phyloP scores from a whole-genome alignment of 2,113 vertebrate species.

The Lophius piscatorius region DNA sequence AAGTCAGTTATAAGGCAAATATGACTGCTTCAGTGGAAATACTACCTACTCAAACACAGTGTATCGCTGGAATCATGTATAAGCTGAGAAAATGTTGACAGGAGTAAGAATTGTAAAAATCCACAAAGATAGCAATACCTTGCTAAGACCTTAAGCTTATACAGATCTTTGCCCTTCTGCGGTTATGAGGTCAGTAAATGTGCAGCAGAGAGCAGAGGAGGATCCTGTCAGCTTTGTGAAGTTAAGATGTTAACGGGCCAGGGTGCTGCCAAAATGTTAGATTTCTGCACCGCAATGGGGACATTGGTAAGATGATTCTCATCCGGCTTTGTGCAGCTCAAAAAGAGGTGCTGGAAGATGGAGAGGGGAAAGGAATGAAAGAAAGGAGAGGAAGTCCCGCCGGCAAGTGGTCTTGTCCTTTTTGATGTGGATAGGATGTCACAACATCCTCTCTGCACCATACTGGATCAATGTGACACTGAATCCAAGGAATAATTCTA shows the following conservation, averaged over 20 bases:
- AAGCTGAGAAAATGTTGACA: slow-evolving; percentile 53
- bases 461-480: slow-evolving; percentile 16
- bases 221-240: slow-evolving; percentile 50
- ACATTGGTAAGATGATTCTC: slow-evolving; percentile 76
- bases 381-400: slow-evolving; percentile 62
- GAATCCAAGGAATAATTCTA: background rate
- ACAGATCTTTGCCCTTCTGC: too few species aligned
- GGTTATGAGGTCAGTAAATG: too few species aligned
- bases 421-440: slow-evolving; percentile 46
- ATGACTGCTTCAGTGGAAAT: slow-evolving; percentile 48
- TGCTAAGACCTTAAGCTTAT: too few species aligned
- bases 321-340: slow-evolving; percentile 69
- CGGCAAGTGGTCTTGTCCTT: slow-evolving; percentile 33
- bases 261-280: slow-evolving; percentile 63
- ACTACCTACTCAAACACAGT: slow-evolving; percentile 63
- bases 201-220: too few species aligned
- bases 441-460: slow-evolving; percentile 24
- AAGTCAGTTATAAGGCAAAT: slow-evolving; percentile 51
- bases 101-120: slow-evolving; percentile 47
- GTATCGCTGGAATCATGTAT: slow-evolving; percentile 58
- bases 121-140: slow-evolving; percentile 22
- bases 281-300: slow-evolving; percentile 69
- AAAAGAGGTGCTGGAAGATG: slow-evolving; percentile 56
- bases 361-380: slow-evolving; percentile 62
- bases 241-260: slow-evolving; percentile 64